phyloP scores from a whole-genome alignment of 2,888 invertebrate species.

The Sabellastarte sp. region DNA sequence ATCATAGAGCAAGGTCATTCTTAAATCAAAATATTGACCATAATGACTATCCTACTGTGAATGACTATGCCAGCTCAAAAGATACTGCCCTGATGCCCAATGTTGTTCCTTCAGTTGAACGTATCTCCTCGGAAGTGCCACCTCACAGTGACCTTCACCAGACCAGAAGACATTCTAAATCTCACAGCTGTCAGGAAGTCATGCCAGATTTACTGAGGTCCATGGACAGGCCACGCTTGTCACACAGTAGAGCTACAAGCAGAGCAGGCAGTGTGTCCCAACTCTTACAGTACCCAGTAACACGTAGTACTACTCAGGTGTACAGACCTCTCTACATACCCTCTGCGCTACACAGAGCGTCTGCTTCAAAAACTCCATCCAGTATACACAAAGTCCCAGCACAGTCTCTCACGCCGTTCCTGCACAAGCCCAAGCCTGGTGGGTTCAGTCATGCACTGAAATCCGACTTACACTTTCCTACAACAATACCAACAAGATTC shows the following conservation, averaged over 20 bases:
- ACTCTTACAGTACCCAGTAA: not conserved
- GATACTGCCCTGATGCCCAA: not conserved
- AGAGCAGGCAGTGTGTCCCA: not conserved
- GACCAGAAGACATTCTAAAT: not conserved
- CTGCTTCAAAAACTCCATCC: no score
- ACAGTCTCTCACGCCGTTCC: not conserved
- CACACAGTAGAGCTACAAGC: not conserved
- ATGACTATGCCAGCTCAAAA: not conserved
- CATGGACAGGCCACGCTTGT: not conserved
- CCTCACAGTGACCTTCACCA: not conserved
- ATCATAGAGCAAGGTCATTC: no score
- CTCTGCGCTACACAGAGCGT: no score
- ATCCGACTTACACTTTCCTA: not conserved
- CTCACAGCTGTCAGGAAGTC: not conserved
- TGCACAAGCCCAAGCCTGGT: not conserved
- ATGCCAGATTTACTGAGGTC: not conserved
- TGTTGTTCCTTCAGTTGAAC: not conserved
- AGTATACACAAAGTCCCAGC: no score
- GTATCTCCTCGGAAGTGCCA: not conserved
- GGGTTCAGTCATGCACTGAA: not conserved
- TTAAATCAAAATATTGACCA: not conserved
- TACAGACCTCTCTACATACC: not conserved
- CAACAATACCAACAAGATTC: not conserved
- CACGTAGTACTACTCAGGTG: not conserved
- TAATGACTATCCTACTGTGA: not conserved